Percentiles rank a stretch among this genome's conserved stretches.
phyloP scores from a whole-genome alignment of 1,140 invertebrate genomes.

The Phocides pigmalion region DNA sequence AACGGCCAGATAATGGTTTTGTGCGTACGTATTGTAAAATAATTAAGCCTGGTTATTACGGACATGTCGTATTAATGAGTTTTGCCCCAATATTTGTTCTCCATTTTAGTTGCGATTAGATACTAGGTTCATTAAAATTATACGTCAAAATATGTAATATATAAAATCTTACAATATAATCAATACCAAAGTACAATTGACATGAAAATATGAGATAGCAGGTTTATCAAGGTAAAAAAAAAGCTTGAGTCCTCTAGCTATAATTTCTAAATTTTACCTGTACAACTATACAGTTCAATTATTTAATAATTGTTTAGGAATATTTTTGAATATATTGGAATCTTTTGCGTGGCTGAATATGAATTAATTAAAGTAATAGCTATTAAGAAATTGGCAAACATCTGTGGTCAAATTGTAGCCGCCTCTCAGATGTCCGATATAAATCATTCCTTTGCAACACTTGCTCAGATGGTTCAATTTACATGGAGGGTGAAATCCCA shows the following conservation, averaged over 20 bases:
- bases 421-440: conserved; percentile 44
- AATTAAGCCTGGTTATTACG: conserved; percentile 15
- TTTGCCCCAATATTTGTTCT: conserved; percentile 10
- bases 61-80: conserved; percentile 15
- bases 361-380: conserved; percentile 6
- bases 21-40: conserved; percentile 13
- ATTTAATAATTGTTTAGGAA: too few species aligned
- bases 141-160: too few species aligned
- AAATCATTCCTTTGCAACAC: conserved; percentile 52
- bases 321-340: too few species aligned
- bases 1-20: conserved; percentile 11
- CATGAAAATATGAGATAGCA: too few species aligned
- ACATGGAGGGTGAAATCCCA: conserved; percentile 42
- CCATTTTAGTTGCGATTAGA: conserved; percentile 14
- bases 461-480: conserved; percentile 53
- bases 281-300: neutral
- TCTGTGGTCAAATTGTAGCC: conserved; percentile 40
- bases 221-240: too few species aligned
- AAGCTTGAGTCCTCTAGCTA: too few species aligned
- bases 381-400: conserved; percentile 29
- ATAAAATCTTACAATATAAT: too few species aligned
- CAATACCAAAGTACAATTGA: too few species aligned
- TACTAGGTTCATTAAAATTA: conserved; percentile 5
- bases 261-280: neutral
- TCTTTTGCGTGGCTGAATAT: too few species aligned